These are phyloP conservation scores for Ataeniobius toweri DNA, from an alignment of 2,797 vertebrate species.

Conservation along the genomic window DNA sequence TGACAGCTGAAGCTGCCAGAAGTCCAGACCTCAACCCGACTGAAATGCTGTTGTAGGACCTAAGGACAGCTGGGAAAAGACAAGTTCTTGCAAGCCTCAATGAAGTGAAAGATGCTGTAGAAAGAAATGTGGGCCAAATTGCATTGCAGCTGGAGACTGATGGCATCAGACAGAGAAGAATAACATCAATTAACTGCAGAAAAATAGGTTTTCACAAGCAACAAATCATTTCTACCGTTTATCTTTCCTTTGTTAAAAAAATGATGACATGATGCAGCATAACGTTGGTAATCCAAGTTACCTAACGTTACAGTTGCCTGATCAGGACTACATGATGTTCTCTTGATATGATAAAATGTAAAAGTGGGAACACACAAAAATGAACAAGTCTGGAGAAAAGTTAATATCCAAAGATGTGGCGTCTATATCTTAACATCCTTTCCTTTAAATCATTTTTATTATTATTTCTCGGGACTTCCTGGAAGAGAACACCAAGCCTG, in stretches of 20 bases:
- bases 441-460: background rate
- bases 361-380: background rate
- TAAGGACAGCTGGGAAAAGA: too few relatives aligned
- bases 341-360: background rate
- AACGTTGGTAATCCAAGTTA: background rate
- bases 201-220: too few relatives aligned
- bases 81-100: too few relatives aligned
- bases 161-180: too few relatives aligned
- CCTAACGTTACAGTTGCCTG: background rate
- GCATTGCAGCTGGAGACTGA: too few relatives aligned
- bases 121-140: too few relatives aligned
- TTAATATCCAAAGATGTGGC: background rate
- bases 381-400: background rate
- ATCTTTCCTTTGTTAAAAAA: background rate
- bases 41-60: too few relatives aligned
- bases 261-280: background rate
- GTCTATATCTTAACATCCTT: background rate
- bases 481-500: background rate
- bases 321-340: background rate
- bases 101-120: too few relatives aligned
- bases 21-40: too few relatives aligned
- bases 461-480: background rate
- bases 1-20: too few relatives aligned
- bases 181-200: too few relatives aligned
- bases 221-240: too few relatives aligned